phyloP scores from a whole-genome alignment of 2,888 invertebrate genomes.

The Mactromeris polynyma region DNA sequence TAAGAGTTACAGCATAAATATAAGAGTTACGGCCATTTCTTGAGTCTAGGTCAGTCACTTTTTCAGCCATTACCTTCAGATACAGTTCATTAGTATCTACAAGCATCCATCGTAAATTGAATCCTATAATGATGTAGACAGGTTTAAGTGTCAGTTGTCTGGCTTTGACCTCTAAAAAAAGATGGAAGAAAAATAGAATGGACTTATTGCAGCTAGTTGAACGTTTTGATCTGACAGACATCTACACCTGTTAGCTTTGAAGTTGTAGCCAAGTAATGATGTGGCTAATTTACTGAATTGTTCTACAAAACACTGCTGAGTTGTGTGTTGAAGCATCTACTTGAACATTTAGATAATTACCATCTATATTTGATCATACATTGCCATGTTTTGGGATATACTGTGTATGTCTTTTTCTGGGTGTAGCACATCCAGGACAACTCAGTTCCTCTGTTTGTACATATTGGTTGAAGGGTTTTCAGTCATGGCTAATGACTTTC shows the following conservation, averaged over 20 bases:
- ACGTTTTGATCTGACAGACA: conserved; percentile 15
- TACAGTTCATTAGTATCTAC: no score
- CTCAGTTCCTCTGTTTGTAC: no score
- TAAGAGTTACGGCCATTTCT: no score
- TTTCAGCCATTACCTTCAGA: no score
- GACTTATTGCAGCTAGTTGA: background rate
- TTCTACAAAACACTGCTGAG: conserved; percentile 13
- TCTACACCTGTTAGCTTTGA: conserved; percentile 42
- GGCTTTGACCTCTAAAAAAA: background rate
- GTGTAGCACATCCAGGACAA: no score
- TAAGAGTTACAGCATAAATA: no score
- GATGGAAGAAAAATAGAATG: background rate
- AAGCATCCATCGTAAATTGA: background rate
- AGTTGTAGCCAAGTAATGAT: conserved; percentile 49
- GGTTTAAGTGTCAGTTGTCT: background rate
- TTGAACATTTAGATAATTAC: background rate
- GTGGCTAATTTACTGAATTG: conserved; percentile 45
- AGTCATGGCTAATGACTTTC: no score
- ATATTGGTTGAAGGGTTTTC: no score
- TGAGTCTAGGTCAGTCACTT: no score
- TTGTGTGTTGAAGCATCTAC: background rate
- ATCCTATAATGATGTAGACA: background rate
- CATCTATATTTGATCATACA: background rate
- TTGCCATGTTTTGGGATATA: no score
- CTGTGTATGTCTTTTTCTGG: no score